Conservation (phyloP, 2,888 invertebrate genomes). For the Gastracanthus pulcherrimus region DNA sequence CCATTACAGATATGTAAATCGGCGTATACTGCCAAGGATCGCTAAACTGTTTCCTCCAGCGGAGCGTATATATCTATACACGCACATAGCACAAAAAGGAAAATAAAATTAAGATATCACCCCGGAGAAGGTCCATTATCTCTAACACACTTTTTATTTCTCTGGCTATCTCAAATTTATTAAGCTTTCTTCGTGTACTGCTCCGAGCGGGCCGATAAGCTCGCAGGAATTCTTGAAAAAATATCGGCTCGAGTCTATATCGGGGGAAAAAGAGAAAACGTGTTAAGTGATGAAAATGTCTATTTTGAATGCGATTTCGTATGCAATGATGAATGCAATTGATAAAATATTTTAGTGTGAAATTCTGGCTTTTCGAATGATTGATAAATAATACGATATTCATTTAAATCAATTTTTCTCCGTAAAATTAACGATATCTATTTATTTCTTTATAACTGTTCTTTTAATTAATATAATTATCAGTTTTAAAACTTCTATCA, state of each 20-base stretch:
- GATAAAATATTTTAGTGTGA: not conserved
- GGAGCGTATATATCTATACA: too few relatives aligned
- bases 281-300: not conserved
- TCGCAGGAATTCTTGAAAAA: not conserved
- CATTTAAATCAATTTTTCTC: too few relatives aligned
- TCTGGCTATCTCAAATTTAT: constrained; percentile 37
- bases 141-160: constrained; percentile 34
- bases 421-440: not conserved
- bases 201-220: constrained; percentile 13
- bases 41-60: constrained; percentile 27
- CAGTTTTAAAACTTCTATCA: too few relatives aligned
- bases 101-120: constrained; percentile 48
- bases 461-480: too few relatives aligned
- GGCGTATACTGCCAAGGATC: constrained; percentile 1
- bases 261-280: constrained; percentile 3
- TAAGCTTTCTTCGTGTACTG: constrained; percentile 37
- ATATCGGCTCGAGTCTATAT: not conserved
- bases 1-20: constrained; percentile 50
- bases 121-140: constrained; percentile 14
- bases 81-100: not conserved
- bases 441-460: too few relatives aligned
- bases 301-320: not conserved
- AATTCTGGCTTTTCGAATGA: not conserved
- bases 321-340: not conserved
- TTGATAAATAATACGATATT: too few relatives aligned